phyloP scores from a whole-genome alignment of 2,797 vertebrate genomes.

The Vespertilio murinus region DNA sequence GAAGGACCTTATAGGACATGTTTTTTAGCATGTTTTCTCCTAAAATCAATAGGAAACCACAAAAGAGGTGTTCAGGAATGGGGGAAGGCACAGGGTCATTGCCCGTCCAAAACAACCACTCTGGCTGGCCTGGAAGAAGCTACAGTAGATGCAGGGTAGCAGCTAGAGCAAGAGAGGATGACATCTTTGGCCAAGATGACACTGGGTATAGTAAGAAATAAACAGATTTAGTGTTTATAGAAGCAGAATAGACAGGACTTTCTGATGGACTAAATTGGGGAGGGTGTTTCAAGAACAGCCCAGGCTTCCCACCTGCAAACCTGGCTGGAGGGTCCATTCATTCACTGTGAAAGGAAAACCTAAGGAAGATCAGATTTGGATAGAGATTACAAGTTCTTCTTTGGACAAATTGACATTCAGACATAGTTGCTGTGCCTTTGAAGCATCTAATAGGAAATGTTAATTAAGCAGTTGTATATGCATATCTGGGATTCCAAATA shows the following conservation, averaged over 20 bases:
- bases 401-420: neutral
- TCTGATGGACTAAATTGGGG: neutral
- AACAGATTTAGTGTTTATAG: neutral
- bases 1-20: neutral
- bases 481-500: neutral
- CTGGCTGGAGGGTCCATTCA: neutral
- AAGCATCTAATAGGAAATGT: neutral
- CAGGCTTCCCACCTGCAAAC: neutral
- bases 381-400: neutral
- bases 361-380: neutral
- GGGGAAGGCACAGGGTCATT: neutral
- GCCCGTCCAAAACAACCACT: neutral
- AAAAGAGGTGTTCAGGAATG: neutral
- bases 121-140: neutral
- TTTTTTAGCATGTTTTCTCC: neutral
- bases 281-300: neutral
- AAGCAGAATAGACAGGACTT: neutral
- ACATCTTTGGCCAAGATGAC: neutral
- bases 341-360: neutral
- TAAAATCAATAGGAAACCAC: neutral
- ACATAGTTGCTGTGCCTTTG: neutral
- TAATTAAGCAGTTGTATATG: neutral
- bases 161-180: neutral
- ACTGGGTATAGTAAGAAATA: neutral
- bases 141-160: neutral